Evolutionary conservation across 1,140 invertebrate genomes (phyloP), one percentile per base, ranked within the genome.

Genomic region (Drosophila bipectinata): DNA sequence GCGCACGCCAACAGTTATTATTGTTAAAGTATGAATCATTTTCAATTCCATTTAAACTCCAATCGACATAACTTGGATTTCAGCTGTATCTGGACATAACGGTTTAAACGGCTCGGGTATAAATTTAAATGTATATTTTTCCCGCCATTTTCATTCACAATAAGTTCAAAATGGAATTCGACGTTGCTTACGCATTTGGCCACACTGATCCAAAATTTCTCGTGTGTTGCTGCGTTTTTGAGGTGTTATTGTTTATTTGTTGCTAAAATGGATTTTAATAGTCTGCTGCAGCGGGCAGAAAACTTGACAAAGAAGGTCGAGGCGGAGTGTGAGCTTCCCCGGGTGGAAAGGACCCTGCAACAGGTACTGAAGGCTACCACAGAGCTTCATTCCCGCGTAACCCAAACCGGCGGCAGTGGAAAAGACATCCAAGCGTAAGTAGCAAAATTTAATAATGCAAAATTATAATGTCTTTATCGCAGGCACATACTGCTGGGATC

Each of bases 351-450:
- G 73, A 98, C 98, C 77, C 92, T 99, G 18, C 94, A 95, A 51
- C 98, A 99, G 93, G 97, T 99, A 28, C 93, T 98, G 18, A 97
- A 98, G 92, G 97, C 97, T 30, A 98, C 97, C 0, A 96, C 98
- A 76, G 96, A 98, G 92, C 92, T 99, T 5, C 97, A 97, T 93
- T 95, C 96, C 0, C 94, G 96, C 84, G 96, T 97, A 12, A 96
- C 96, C n/a, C 96, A 96, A 91, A 95, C 96, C 55, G 95, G 95
- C 32, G 9, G 44, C 44, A 21, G 15, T 4, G 94, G 95, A 15
- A 97, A 97, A 75, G 97, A 98, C 92, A 97, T 97, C 66, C 97
- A 98, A 94, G 98, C 98, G 97, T 98, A 94, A 94, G 95, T 93
- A 47, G 24, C 54, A 15, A 15, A 59, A 41, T 15, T 0, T 7